phyloP scores from a whole-genome alignment of 2,113 vertebrate species.

The Ochotona curzoniae region DNA sequence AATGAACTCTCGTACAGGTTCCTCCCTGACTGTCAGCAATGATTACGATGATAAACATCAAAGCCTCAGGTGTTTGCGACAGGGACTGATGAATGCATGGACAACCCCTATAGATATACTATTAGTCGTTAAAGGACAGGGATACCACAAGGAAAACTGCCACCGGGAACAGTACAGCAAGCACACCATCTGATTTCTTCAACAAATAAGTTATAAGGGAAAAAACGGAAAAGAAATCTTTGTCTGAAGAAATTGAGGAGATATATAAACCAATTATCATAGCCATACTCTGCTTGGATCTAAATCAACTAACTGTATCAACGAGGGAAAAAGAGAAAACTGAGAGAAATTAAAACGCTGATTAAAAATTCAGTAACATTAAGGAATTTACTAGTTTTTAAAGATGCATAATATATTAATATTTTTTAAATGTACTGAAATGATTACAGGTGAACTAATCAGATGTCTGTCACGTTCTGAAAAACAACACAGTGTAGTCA shows the following conservation, averaged over 20 bases:
- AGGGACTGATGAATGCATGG: no score
- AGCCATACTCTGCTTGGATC: neutral
- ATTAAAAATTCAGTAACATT: neutral
- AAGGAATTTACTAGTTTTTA: conserved; percentile 6
- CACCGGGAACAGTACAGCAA: neutral
- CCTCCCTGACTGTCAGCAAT: neutral
- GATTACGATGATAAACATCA: neutral
- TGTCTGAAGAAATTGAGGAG: neutral
- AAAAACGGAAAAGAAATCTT: neutral
- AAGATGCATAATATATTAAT: neutral
- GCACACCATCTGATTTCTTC: neutral
- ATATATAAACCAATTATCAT: neutral
- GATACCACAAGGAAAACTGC: neutral
- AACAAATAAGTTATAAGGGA: neutral
- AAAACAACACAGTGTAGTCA: neutral
- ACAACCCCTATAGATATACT: neutral
- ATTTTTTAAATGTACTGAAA: neutral
- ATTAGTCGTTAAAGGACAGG: neutral
- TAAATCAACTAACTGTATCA: neutral
- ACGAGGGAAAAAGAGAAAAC: neutral
- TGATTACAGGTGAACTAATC: neutral
- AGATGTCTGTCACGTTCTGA: neutral
- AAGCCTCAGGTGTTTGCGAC: neutral
- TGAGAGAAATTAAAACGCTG: neutral
- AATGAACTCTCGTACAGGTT: neutral